phyloP scores from a whole-genome alignment of 2,888 invertebrate genomes.

The Ganaspis brasiliensis region DNA sequence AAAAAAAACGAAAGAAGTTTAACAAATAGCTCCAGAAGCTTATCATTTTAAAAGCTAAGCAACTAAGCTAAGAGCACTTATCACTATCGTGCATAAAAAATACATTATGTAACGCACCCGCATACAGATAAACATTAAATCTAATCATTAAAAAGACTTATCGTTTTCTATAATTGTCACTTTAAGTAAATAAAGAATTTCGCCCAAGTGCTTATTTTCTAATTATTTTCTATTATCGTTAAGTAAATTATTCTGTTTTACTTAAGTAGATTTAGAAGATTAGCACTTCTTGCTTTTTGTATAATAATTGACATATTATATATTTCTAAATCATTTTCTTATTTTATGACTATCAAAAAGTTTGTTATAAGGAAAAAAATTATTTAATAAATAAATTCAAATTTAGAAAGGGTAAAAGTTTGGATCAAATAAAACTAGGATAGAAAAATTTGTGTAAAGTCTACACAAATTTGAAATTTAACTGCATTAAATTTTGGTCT shows the following conservation, averaged over 20 bases:
- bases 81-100: slow-evolving; percentile 40
- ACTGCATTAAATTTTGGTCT: too few relatives aligned
- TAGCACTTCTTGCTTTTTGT: too few relatives aligned
- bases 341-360: too few relatives aligned
- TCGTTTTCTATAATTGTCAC: slow-evolving; percentile 13
- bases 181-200: slow-evolving; percentile 17
- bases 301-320: too few relatives aligned
- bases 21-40: not conserved
- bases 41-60: slow-evolving; percentile 33
- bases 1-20: slow-evolving; percentile 8
- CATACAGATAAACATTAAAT: slow-evolving; percentile 53
- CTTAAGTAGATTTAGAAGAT: not conserved
- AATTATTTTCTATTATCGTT: not conserved
- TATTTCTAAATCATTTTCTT: too few relatives aligned
- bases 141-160: slow-evolving; percentile 14
- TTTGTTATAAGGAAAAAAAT: too few relatives aligned
- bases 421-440: too few relatives aligned
- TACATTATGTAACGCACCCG: slow-evolving; percentile 65
- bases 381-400: too few relatives aligned
- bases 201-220: not conserved
- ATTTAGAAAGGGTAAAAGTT: too few relatives aligned
- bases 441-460: too few relatives aligned
- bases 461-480: too few relatives aligned
- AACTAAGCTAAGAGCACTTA: slow-evolving; percentile 20
- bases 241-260: too few relatives aligned